A percentile compares a stretch with the other conserved stretches of the same genome.
Conservation (phyloP, 2,888 invertebrate species). For the Hemicrepidius hirtus region DNA sequence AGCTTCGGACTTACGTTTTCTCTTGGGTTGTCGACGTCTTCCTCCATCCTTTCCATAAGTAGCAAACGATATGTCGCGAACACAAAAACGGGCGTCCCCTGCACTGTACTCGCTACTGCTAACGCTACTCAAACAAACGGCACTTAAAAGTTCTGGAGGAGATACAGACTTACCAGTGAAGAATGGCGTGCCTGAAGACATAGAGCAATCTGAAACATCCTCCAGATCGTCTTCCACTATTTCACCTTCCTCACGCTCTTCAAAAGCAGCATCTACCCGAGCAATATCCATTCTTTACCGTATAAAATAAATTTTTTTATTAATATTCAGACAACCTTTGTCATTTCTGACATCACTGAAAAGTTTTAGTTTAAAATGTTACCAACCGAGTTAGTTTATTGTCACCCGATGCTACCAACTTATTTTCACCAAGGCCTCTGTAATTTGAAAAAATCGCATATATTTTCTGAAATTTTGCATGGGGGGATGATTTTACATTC, state of each 20-base stretch:
- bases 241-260: conserved; percentile 70
- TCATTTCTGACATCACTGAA: conserved; percentile 16
- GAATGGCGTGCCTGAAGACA: conserved; percentile 60
- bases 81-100: not conserved
- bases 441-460: too few relatives aligned
- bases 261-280: not conserved
- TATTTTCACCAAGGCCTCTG: too few relatives aligned
- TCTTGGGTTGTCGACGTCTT: not conserved
- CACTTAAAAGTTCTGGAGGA: conserved; percentile 68
- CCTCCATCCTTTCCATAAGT: not conserved
- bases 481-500: too few relatives aligned
- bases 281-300: conserved; percentile 25
- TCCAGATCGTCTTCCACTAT: conserved; percentile 70
- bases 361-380: not conserved
- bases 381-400: too few relatives aligned
- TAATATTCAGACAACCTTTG: not conserved
- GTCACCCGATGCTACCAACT: not conserved
- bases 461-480: too few relatives aligned
- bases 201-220: conserved; percentile 70
- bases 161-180: conserved; percentile 69
- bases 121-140: conserved; percentile 71
- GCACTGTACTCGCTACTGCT: conserved; percentile 61
- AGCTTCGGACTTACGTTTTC: not conserved
- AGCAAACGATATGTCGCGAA: not conserved
- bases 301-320: not conserved